Base-by-base conservation (phyloP, 1,140 invertebrate species). In the Neodiprion fabricii region DNA sequence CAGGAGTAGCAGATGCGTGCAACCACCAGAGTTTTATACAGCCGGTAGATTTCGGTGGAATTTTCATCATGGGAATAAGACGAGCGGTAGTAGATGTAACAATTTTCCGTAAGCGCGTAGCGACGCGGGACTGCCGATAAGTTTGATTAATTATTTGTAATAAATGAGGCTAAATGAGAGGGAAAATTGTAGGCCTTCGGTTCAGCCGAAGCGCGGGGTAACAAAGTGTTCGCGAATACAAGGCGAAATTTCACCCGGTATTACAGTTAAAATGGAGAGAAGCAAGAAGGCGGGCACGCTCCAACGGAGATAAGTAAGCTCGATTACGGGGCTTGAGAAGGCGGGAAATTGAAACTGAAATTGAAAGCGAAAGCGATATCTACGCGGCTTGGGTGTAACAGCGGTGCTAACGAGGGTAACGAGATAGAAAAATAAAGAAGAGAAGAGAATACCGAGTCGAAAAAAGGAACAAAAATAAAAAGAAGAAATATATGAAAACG, bases 371-470 rank as follows among this genome's bases (percentile, higher is more conserved):
- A 61, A 61, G 53, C 4, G 53, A 61, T 61, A 40, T 5, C 28
- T 40, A 40, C 28, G 28, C 28, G 1, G 28, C 28, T 40, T 40
- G 28, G 28, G 28, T 40, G 28, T 40, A 40, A 61, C n/a, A 61
- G n/a, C 53, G 53, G 53, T 17, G 53, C 53, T 61, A 61, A 61
- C 53, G 53, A 61, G 53, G 28, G 28, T 40, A 40, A 40, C 28
- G 28, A 40, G 28, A 40, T 40, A 40, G 28, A 40, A 40, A 40
- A 40, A 40, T 40, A 72, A 65, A 28, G 48, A 65, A 75, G 74
- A 40, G 71, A 67, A 72, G 66, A 72, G 71, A 72, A 69, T 73
- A 61, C 50, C 40, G 48, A 70, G 67, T 11, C 11, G 9, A 69
- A 28, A 23, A 14, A 69, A 69, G 67, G 21, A 40, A 21, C 0